phyloP scores from a whole-genome alignment of 2,888 invertebrate genomes.

The Drosophila macrospina region DNA sequence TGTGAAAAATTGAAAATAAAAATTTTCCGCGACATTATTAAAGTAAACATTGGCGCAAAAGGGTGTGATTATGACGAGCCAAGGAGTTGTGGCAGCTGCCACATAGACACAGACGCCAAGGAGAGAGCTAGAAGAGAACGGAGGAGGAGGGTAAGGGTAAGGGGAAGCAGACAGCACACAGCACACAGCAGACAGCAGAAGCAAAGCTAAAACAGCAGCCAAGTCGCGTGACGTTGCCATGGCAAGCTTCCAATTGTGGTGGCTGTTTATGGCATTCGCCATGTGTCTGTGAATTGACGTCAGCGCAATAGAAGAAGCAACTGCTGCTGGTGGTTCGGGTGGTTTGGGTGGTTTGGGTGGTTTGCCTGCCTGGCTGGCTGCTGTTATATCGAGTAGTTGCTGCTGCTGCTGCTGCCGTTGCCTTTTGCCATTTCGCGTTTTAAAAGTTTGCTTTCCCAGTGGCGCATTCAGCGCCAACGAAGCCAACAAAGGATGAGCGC shows the following conservation, averaged over 20 bases:
- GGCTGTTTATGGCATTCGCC: conserved; percentile 77
- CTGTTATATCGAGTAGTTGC: conserved; percentile 11
- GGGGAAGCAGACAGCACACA: too few species aligned
- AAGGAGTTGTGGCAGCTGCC: conserved; percentile 59
- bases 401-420: conserved; percentile 17
- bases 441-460: conserved; percentile 73
- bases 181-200: background rate
- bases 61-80: conserved; percentile 79
- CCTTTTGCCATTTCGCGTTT: conserved; percentile 68
- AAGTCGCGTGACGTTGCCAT: conserved; percentile 52
- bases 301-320: conserved; percentile 42
- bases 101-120: background rate
- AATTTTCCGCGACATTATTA: conserved; percentile 82
- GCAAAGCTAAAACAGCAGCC: conserved; percentile 20
- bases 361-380: background rate
- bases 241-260: conserved; percentile 79
- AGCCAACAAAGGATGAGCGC: conserved; percentile 50
- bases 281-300: conserved; percentile 78
- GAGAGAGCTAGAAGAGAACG: background rate
- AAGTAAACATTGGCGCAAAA: conserved; percentile 79
- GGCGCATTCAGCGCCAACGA: conserved; percentile 76
- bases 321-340: conserved; percentile 4
- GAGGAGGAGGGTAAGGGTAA: background rate
- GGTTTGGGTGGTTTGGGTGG: background rate
- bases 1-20: conserved; percentile 79